Percentiles rank a stretch among this genome's conserved stretches.
Evolutionary conservation across 2,113 vertebrate species (phyloP).

Genomic region (Marcusenius ussheri): DNA sequence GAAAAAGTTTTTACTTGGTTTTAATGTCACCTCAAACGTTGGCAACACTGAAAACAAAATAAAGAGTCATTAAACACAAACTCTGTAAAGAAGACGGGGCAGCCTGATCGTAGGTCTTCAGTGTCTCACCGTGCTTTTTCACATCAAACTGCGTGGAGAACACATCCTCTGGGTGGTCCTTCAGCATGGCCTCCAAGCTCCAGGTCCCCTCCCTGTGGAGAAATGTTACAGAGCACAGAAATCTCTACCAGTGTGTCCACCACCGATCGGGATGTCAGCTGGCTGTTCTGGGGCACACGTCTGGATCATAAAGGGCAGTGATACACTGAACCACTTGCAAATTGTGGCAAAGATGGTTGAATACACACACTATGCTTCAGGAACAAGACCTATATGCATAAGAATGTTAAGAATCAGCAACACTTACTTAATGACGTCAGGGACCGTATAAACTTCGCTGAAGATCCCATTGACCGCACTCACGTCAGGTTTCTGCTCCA

Average conservation of each 20-base stretch:
- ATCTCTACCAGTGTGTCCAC: not conserved
- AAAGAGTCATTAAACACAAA: not conserved
- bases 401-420: not conserved
- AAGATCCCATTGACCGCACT: not conserved
- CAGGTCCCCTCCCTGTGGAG: constrained; percentile 16
- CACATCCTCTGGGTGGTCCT: not conserved
- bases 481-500: not conserved
- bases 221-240: not conserved
- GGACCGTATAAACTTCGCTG: not conserved
- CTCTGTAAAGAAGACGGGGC: not conserved
- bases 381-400: not conserved
- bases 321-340: not conserved
- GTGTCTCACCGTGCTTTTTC: constrained; percentile 16
- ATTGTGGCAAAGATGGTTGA: not conserved
- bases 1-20: constrained; percentile 17
- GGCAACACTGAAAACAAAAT: constrained; percentile 22
- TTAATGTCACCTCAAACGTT: constrained; percentile 24
- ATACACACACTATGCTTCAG: not conserved
- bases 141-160: constrained; percentile 21
- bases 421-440: not conserved
- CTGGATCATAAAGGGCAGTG: not conserved
- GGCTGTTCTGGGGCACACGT: not conserved
- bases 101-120: not conserved
- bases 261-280: not conserved
- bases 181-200: not conserved